Conservation (phyloP, 1,140 invertebrate genomes). For the Drosophila melanica region DNA sequence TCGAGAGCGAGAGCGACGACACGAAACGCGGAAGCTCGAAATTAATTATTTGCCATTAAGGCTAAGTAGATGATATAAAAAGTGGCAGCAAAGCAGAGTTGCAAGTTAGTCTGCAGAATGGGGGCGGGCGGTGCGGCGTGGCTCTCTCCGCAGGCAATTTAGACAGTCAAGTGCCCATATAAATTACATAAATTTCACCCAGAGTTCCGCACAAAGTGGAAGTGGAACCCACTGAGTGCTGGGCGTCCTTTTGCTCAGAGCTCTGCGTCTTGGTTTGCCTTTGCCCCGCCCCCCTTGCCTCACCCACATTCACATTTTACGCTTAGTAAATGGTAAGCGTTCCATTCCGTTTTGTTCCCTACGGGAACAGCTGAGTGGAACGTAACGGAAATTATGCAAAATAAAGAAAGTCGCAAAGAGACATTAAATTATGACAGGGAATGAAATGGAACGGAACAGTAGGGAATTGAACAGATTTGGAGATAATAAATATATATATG, state of each 20-base stretch:
- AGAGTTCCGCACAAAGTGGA: constrained; percentile 44
- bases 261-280: too few species aligned
- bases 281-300: background rate
- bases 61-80: constrained; percentile 83
- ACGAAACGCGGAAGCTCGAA: constrained; percentile 76
- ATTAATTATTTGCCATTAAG: constrained; percentile 84
- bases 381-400: constrained; percentile 9
- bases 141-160: constrained; percentile 80
- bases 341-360: background rate
- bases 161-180: constrained; percentile 84
- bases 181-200: constrained; percentile 84
- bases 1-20: constrained; percentile 10
- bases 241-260: background rate
- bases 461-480: too few species aligned
- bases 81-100: constrained; percentile 57
- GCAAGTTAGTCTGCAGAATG: background rate
- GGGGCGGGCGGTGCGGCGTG: background rate
- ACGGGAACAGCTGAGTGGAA: background rate
- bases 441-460: background rate
- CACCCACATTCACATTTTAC: background rate
- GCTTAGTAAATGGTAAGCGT: constrained; percentile 16
- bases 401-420: constrained; percentile 2
- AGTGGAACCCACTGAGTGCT: constrained; percentile 20
- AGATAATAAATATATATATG: too few species aligned
- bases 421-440: background rate